phyloP scores from a whole-genome alignment of 2,797 vertebrate genomes.

The Coccyzus lansbergi region DNA sequence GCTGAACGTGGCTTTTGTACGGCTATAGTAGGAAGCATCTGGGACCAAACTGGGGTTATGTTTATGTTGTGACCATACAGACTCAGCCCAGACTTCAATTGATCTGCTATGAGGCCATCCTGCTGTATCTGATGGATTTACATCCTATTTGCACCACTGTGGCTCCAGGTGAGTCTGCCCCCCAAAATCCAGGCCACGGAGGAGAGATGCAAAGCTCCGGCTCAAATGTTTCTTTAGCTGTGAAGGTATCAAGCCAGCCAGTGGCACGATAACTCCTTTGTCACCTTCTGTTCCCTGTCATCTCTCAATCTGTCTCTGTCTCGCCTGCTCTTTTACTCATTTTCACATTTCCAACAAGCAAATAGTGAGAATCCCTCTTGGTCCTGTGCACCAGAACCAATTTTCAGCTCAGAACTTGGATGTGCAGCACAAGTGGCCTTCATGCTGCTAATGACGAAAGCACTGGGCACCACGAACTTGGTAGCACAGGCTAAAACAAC shows the following conservation, averaged over 20 bases:
- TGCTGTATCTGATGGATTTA: not conserved
- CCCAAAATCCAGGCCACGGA: not conserved
- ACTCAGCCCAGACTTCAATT: too few species aligned
- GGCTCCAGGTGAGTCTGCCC: not conserved
- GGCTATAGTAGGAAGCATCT: rapidly evolving
- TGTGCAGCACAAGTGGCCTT: not conserved
- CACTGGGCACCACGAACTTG: rapidly evolving
- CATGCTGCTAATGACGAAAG: rapidly evolving
- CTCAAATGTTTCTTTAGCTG: not conserved
- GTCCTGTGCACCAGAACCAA: not conserved
- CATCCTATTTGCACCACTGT: not conserved
- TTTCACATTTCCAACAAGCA: not conserved
- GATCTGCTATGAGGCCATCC: not conserved
- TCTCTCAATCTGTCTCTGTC: not conserved
- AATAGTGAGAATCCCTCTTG: not conserved
- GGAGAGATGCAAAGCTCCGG: not conserved
- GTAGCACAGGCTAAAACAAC: not conserved
- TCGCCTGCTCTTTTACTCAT: not conserved
- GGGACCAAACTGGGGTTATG: not conserved
- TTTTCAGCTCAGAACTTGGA: not conserved
- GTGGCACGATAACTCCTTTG: not conserved
- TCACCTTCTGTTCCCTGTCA: not conserved
- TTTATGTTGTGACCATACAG: not conserved
- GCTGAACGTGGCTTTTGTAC: not conserved
- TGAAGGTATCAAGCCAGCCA: not conserved